A percentile compares a stretch with the other conserved stretches of the same genome.
phyloP scores from a whole-genome alignment of 2,113 vertebrate species.

The human region DNA sequence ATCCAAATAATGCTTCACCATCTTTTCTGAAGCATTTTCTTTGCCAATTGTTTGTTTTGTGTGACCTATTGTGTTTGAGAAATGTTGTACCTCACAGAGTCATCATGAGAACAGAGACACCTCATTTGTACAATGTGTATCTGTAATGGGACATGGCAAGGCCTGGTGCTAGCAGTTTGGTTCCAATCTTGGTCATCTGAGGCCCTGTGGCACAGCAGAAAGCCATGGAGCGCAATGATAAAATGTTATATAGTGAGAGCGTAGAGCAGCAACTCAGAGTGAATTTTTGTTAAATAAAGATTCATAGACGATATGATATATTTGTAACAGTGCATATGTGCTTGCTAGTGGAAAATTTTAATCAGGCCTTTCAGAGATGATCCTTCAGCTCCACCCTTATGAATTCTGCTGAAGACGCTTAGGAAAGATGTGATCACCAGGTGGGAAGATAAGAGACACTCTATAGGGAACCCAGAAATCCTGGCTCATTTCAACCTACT shows the following conservation, averaged over 20 bases:
- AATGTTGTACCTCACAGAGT: background rate
- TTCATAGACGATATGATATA: background rate
- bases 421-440: background rate
- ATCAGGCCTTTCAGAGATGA: background rate
- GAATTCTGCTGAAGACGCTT: conserved; percentile 2
- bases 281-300: background rate
- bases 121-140: background rate
- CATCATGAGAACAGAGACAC: background rate
- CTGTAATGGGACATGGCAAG: background rate
- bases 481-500: background rate
- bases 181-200: background rate
- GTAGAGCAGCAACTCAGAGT: background rate
- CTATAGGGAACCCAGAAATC: background rate
- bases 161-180: background rate
- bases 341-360: background rate
- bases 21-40: conserved; percentile 1
- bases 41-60: background rate
- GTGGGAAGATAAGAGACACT: background rate
- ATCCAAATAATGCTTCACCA: background rate
- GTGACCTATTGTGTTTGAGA: background rate
- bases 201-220: background rate
- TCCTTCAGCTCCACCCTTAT: background rate
- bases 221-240: background rate
- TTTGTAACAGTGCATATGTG: background rate
- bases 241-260: background rate